These are phyloP conservation scores for Lasioglossum vierecki DNA, from an alignment of 2,888 invertebrate genomes.

Conservation along the genomic window DNA sequence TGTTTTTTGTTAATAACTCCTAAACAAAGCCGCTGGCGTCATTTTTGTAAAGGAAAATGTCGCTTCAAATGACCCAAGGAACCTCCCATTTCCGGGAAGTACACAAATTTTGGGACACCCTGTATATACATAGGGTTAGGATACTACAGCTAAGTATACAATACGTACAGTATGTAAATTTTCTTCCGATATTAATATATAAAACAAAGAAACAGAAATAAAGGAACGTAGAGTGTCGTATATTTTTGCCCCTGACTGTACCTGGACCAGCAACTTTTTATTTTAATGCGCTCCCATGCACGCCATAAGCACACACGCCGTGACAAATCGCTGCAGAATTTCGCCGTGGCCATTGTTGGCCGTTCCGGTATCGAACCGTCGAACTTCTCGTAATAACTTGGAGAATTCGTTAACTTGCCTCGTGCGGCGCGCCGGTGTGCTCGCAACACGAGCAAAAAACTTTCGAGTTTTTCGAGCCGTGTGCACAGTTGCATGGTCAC, in stretches of 20 bases:
- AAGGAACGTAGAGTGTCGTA: not conserved
- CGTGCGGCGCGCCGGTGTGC: slow-evolving; percentile 5
- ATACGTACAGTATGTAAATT: not conserved
- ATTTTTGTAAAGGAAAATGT: too few species aligned
- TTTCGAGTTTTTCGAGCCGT: slow-evolving; percentile 28
- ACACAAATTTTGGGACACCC: too few species aligned
- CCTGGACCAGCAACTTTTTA: not conserved
- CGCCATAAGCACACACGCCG: slow-evolving; percentile 6
- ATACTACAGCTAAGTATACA: too few species aligned
- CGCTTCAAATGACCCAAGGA: too few species aligned
- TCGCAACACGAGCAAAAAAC: slow-evolving; percentile 36
- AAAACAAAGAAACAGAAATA: not conserved
- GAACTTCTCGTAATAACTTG: slow-evolving; percentile 70
- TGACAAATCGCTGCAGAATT: slow-evolving; percentile 40
- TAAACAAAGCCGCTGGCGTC: too few species aligned
- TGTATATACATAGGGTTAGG: too few species aligned
- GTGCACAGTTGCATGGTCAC: slow-evolving; percentile 18
- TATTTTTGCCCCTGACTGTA: not conserved
- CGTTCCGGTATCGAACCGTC: slow-evolving; percentile 42
- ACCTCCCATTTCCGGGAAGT: too few species aligned
- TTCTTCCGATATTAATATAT: not conserved
- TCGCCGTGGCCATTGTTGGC: slow-evolving; percentile 21
- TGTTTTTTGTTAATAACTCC: too few species aligned
- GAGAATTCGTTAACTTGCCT: slow-evolving; percentile 64
- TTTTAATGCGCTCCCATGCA: not conserved